phyloP scores from a whole-genome alignment of 2,113 vertebrate genomes.

The Paratilapia polleni region DNA sequence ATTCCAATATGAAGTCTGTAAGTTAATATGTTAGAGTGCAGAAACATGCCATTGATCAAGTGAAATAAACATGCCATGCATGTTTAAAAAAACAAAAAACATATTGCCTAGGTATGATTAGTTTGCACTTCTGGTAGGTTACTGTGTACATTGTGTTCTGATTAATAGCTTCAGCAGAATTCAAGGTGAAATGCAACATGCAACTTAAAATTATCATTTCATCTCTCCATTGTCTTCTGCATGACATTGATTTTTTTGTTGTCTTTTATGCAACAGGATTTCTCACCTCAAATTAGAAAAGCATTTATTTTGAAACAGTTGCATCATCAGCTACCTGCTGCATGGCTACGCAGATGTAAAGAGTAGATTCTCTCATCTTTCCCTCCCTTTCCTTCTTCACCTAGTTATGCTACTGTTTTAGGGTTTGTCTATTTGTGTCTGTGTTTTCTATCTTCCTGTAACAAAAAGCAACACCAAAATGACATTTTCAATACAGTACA shows the following conservation, averaged over 20 bases:
- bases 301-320: neutral
- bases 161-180: neutral
- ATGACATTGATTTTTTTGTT: neutral
- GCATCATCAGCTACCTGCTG: neutral
- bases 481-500: neutral
- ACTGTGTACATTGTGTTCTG: neutral
- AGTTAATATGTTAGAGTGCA: neutral
- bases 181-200: fast-evolving
- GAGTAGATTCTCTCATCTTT: no score
- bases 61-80: neutral
- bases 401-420: neutral
- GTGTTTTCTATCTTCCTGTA: neutral
- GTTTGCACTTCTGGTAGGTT: neutral
- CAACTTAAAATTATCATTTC: neutral
- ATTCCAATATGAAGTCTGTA: neutral
- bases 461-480: neutral
- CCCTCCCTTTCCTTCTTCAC: no score
- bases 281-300: neutral
- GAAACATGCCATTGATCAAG: neutral
- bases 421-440: neutral
- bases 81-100: fast-evolving
- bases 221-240: neutral
- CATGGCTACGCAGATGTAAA: neutral
- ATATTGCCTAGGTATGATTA: neutral
- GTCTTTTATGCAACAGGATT: neutral